Percentiles rank a stretch among this genome's conserved stretches.
Evolutionary conservation across 2,888 invertebrate genomes (phyloP).

Genomic region (Phragmatobia fuliginosa): DNA sequence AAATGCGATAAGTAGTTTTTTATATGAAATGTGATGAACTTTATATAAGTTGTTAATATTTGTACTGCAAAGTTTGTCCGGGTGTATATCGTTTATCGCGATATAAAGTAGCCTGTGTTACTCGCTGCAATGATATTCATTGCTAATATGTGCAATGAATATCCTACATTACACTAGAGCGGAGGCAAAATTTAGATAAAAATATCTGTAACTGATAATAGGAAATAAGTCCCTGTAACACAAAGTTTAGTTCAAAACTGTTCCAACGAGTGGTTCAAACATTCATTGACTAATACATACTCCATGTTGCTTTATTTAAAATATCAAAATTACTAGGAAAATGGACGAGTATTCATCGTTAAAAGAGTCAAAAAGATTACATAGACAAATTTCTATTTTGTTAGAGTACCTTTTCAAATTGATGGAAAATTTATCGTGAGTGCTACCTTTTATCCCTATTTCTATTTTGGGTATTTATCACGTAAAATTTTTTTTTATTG

Average conservation of each 20-base stretch:
- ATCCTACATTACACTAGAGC: too few relatives aligned
- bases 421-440: neutral
- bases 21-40: too few relatives aligned
- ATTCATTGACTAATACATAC: neutral
- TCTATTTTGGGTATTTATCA: neutral
- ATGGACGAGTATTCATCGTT: neutral
- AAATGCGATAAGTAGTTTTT: too few relatives aligned
- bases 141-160: too few relatives aligned
- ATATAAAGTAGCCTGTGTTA: too few relatives aligned
- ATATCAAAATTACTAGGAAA: neutral
- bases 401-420: neutral
- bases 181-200: too few relatives aligned
- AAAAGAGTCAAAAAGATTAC: neutral
- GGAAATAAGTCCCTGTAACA: neutral
- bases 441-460: neutral
- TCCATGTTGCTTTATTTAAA: neutral
- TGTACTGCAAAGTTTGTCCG: too few relatives aligned
- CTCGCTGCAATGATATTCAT: too few relatives aligned
- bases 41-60: too few relatives aligned
- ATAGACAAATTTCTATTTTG: neutral
- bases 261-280: neutral
- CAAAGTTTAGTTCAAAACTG: neutral
- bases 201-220: too few relatives aligned
- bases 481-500: neutral
- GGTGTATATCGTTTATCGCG: too few relatives aligned